Percentiles rank a stretch among this genome's conserved stretches.
phyloP scores from a whole-genome alignment of 2,888 invertebrate species.

The Eurytoma adleriae region DNA sequence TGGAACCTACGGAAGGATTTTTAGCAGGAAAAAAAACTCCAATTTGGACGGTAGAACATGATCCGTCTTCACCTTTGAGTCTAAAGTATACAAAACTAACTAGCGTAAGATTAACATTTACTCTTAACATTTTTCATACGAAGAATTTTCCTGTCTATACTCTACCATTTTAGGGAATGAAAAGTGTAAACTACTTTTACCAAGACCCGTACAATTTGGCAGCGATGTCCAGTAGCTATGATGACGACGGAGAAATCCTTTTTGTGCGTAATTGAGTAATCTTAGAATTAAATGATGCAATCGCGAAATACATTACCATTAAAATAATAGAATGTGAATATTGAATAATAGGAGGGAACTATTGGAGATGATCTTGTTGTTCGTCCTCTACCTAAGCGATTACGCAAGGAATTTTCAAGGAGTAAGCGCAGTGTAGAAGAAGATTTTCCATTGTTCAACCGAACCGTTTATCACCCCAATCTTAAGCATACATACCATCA shows the following conservation, averaged over 20 bases:
- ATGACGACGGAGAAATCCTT: conserved; percentile 52
- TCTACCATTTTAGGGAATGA: conserved; percentile 55
- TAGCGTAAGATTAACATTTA: conserved; percentile 35
- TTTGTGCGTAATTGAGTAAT: conserved; percentile 59
- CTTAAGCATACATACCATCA: conserved; percentile 47
- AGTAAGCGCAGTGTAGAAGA: conserved; percentile 43
- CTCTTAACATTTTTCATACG: background rate
- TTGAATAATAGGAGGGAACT: conserved; percentile 60
- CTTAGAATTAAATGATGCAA: background rate
- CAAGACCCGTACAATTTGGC: conserved; percentile 61
- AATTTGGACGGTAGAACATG: conserved; percentile 63
- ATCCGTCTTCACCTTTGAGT: conserved; percentile 58
- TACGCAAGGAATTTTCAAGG: conserved; percentile 44
- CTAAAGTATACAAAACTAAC: conserved; percentile 60
- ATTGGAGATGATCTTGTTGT: conserved; percentile 60
- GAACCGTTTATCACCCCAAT: conserved; percentile 46
- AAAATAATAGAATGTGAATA: conserved; percentile 13
- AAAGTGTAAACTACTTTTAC: conserved; percentile 46
- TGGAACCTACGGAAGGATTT: conserved; percentile 65
- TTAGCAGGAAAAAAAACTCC: conserved; percentile 65
- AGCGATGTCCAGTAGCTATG: conserved; percentile 58
- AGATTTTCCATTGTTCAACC: conserved; percentile 32
- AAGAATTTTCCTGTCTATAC: background rate
- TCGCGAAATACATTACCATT: conserved; percentile 15
- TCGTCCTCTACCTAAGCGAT: conserved; percentile 60